Conservation (phyloP, 2,113 vertebrate genomes). For the Chionis minor region DNA sequence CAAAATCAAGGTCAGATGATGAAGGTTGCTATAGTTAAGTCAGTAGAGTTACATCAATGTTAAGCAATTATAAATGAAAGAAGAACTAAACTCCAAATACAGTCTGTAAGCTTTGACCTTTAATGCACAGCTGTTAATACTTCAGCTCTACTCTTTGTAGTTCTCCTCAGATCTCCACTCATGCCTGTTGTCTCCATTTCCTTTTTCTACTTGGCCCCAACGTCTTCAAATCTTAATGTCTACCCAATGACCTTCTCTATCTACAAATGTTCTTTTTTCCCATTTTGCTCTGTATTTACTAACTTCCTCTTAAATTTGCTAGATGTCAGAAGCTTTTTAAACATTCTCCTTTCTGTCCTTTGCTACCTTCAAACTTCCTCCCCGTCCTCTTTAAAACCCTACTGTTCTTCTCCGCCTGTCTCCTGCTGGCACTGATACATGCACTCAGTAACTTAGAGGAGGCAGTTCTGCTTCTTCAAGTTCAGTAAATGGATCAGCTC, state of each 20-base stretch:
- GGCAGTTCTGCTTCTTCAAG: not conserved
- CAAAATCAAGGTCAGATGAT: not conserved
- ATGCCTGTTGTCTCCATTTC: not conserved
- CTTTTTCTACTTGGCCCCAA: not conserved
- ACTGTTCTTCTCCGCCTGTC: not conserved
- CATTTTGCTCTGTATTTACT: not conserved
- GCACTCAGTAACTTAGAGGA: not conserved
- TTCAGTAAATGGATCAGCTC: slow-evolving; percentile 24
- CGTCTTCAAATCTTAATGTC: not conserved
- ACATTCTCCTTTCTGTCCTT: not conserved
- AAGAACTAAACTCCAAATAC: not conserved
- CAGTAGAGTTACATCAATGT: not conserved
- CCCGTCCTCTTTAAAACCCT: not conserved
- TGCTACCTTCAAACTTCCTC: not conserved
- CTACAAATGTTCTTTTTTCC: not conserved
- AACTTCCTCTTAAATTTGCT: not conserved
- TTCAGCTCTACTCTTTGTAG: not conserved
- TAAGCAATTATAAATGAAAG: slow-evolving; percentile 7
- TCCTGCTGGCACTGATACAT: not conserved
- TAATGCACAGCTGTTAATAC: not conserved
- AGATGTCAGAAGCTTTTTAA: not conserved
- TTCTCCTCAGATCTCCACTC: not conserved
- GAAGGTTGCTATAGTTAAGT: not conserved
- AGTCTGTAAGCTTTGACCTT: not conserved
- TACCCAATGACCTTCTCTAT: not conserved